Conservation (phyloP, 2,888 invertebrate genomes). For the Ornithoptera priamus region DNA sequence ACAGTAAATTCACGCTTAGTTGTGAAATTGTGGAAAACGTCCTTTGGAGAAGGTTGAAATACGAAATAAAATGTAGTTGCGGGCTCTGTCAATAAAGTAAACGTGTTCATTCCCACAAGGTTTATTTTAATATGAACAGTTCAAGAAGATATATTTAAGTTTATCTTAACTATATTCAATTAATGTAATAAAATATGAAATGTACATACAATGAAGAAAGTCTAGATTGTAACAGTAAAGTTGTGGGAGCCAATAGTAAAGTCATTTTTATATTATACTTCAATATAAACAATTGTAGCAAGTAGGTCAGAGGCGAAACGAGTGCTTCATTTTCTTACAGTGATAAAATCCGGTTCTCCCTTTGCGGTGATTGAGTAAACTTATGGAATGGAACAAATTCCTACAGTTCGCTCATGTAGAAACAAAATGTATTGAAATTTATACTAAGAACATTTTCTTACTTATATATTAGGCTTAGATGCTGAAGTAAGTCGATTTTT, state of each 20-base stretch:
- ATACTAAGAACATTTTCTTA: constrained; percentile 9
- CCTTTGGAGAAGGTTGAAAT: no score
- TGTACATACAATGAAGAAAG: not conserved
- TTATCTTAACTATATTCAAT: no score
- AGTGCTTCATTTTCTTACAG: constrained; percentile 58
- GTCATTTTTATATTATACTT: not conserved
- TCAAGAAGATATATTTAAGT: no score
- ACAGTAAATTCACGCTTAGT: no score
- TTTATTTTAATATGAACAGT: no score
- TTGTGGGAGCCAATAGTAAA: not conserved
- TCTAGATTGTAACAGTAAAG: not conserved
- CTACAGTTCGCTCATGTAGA: constrained; percentile 20
- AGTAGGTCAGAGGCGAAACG: constrained; percentile 73
- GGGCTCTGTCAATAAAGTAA: no score
- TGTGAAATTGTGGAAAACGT: no score
- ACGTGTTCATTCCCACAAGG: no score
- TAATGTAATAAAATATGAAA: no score
- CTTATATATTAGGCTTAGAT: not conserved
- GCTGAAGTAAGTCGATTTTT: not conserved
- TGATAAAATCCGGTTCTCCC: constrained; percentile 43
- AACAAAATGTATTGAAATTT: constrained; percentile 26
- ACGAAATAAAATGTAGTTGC: no score
- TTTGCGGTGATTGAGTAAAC: constrained; percentile 63
- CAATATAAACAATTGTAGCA: constrained; percentile 5
- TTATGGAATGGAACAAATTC: constrained; percentile 50